Conservation (phyloP, 2,888 invertebrate genomes). For the Octodonta nipae region DNA sequence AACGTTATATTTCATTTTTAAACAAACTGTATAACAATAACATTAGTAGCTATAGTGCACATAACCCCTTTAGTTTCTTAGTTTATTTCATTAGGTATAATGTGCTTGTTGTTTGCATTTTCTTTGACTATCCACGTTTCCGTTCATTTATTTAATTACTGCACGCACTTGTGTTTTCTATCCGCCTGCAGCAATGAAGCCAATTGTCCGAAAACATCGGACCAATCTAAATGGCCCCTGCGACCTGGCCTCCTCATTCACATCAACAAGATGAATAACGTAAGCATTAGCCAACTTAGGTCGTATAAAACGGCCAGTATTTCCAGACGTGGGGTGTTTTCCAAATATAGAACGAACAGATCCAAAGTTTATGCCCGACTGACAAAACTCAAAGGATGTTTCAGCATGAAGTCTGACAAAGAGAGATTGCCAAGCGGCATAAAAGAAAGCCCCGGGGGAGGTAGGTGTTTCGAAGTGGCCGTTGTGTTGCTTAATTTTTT, state of each 20-base stretch:
- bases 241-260: slow-evolving; percentile 81
- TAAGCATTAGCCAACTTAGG: slow-evolving; percentile 31
- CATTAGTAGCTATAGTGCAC: too few relatives aligned
- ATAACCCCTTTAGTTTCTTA: too few relatives aligned
- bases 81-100: too few relatives aligned
- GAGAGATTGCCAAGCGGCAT: slow-evolving; percentile 36
- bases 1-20: too few relatives aligned
- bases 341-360: slow-evolving; percentile 27
- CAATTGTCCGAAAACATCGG: slow-evolving; percentile 27
- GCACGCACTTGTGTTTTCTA: too few relatives aligned
- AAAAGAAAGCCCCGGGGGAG: slow-evolving; percentile 37
- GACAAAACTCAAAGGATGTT: slow-evolving; percentile 27
- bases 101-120: too few relatives aligned
- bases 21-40: too few relatives aligned
- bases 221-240: slow-evolving; percentile 63
- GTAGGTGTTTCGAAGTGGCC: slow-evolving; percentile 23
- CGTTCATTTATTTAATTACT: too few relatives aligned
- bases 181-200: slow-evolving; percentile 45
- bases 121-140: too few relatives aligned
- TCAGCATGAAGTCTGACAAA: slow-evolving; percentile 26
- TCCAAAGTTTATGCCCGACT: slow-evolving; percentile 31
- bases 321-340: slow-evolving; percentile 15
- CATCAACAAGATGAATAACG: slow-evolving; percentile 68
- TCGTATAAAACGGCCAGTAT: slow-evolving; percentile 25
- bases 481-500: slow-evolving; percentile 9